Evolutionary conservation across 2,888 invertebrate genomes (phyloP), one percentile per base, ranked within the genome.

Genomic region (Thymelicus sylvestris): DNA sequence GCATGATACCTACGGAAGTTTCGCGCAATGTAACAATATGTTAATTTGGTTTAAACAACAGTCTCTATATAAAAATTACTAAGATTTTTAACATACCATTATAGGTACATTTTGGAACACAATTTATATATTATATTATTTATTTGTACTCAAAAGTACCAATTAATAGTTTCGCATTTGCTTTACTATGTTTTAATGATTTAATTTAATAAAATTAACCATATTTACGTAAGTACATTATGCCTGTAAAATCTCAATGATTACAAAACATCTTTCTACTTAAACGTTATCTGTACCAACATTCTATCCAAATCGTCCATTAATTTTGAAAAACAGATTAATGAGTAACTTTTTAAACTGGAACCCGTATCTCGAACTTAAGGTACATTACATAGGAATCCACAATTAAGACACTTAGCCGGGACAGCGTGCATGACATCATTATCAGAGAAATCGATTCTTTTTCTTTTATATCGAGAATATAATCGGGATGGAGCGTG

Each of bases 401-500:
- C 83, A 90, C 91, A 92, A 92, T 92, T 92, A 92, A 92, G 89
- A 86, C 86, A 85, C 86, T 87, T 85, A 84, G 85, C 83, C 84
- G 85, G 85, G 84, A 86, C 87, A 87, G 86, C 89, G 86, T 86
- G 86, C 88, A 90, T 91, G 91, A 92, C 92, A 92, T 87, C 90
- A 91, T 91, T 92, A 92, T 92, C 92, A 81, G 79, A 77, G 79
- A 78, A 85, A 91, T 90, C 90, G 87, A 87, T 90, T 87, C 86
- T 89, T 90, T 91, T 91, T 86, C 83, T 89, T 91, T 90, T 88
- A 86, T 87, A 89, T 90, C 88, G 88, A 87, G 88, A 87, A 85
- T 87, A 88, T 87, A 89, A 92, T 92, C 90, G 85, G 88, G 87
- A 90, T 89, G 89, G 89, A 87, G 86, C 86, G 85, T 92, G 93